Base-by-base conservation (phyloP, 2,888 invertebrate species). In the Axea sp. region DNA sequence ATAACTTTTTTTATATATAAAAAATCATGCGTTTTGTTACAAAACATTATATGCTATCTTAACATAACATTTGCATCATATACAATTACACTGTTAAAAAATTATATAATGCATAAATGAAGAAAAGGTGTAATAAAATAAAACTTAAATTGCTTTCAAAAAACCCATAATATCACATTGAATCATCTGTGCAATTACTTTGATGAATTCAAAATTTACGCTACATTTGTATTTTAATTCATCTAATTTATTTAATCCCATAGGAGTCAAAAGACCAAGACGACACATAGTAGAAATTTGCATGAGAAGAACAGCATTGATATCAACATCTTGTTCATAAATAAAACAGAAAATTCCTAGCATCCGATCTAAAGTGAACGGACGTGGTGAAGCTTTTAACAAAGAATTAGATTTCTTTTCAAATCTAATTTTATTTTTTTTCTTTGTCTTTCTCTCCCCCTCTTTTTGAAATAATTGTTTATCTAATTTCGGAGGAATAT, bases 321-420 rank as follows among this genome's bases (percentile, higher is more conserved):
- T 90, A 11, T 95, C 93, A 17, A 96, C 93, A 84, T 93, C 93
- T 62, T 94, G 94, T 67, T 95, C 94, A 9, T 96, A 89, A 83
- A 98, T 96, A 0, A 96, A 93, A 84, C 95, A 96, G 86, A 96
- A 97, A 79, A 97, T 96, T 0, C 96, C 96, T 60, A 96, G 87
- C 78, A 96, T 89, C 19, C 97, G 90, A 83, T 95, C 94, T 26
- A 96, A 88, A 0, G 93, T 92, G 81, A 97, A 97, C 0, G 92
- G 90, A 86, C 95, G 95, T 0, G 97, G 97, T 0, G 93, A 92
- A 0, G 92, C 93, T 73, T 22, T 92, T 71, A 93, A 87, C 1
- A 62, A 8, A 2, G 3, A 26, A 4, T 43, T 39, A 45, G 80
- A 80, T 43, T 78, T 78, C n/a, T 35, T 73, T 4, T 35, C 47